A percentile compares a stretch with the other conserved stretches of the same genome.
Evolutionary conservation across 2,797 vertebrate species (phyloP).

Genomic region (Otolemur crassicaudatus): DNA sequence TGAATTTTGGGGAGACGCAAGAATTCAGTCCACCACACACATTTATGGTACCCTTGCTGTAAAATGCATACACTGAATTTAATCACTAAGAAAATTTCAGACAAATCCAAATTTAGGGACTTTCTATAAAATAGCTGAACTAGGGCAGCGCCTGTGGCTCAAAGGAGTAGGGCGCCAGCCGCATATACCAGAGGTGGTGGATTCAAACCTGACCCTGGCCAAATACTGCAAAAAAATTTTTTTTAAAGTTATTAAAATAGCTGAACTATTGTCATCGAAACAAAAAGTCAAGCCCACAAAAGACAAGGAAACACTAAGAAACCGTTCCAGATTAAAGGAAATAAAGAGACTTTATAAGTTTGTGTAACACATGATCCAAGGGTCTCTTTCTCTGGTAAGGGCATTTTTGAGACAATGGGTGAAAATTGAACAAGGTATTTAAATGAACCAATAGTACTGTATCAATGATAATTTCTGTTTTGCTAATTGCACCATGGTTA

Average conservation of each 20-base stretch:
- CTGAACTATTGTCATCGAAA: neutral
- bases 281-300: neutral
- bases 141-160: too few species aligned
- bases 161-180: too few species aligned
- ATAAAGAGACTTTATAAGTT: neutral
- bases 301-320: neutral
- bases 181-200: too few species aligned
- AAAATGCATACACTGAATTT: conserved; percentile 10
- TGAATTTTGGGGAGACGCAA: neutral
- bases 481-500: neutral
- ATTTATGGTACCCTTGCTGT: neutral
- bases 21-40: neutral
- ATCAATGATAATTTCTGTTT: neutral
- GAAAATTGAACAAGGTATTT: neutral
- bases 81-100: neutral
- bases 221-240: too few species aligned
- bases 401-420: neutral
- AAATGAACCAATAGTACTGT: neutral
- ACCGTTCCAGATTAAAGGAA: conserved; percentile 19
- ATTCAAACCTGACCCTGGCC: too few species aligned
- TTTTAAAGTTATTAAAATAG: neutral
- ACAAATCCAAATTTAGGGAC: neutral
- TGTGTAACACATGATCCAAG: neutral
- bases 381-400: neutral
- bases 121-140: conserved; percentile 31